Base-by-base conservation (phyloP, 2,113 vertebrate species). In the Scytalopus superciliaris region DNA sequence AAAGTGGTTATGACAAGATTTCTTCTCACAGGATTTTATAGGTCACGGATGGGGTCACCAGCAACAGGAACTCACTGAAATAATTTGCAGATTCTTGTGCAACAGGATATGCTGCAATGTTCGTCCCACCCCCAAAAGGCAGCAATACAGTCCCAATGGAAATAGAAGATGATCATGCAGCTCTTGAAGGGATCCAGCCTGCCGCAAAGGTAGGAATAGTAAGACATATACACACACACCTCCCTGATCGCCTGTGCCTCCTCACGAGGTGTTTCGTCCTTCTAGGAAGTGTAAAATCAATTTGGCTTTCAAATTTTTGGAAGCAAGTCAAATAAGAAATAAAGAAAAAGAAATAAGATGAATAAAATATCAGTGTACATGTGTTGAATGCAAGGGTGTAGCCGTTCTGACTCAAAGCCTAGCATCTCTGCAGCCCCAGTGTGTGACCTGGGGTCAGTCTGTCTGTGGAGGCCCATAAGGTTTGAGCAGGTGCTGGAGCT, bases 311-410 rank as follows among this genome's bases (percentile, higher is more conserved):
- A 12, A 33, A 31, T 37, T 50, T 73, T 92, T 80, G 15, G 37
- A 84, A 85, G 12, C 11, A 62, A 10, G 18, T n/a, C 10, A 15
- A 45, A 16, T 6, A 39, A 62, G 31, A 85, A 37, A n/a, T n/a
- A n/a, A n/a, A n/a, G n/a, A n/a, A n/a, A n/a, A n/a, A n/a, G n/a
- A n/a, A n/a, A n/a, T n/a, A n/a, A n/a, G n/a, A n/a, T n/a, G n/a
- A n/a, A n/a, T n/a, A n/a, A n/a, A n/a, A n/a, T n/a, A 19, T 16
- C 24, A 19, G 9, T 3, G 3, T 13, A 3, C 2, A 2, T 42
- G 10, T 14, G 18, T 16, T 66, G n/a, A n/a, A 14, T 14, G 24
- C 35, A 68, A 47, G 28, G 19, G 19, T 28, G 8, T 37, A 73
- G 22, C 31, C 2, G 0, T 37, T 66, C 27, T 45, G 39, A 8